Conservation (phyloP, 2,113 vertebrate genomes). For the Channa maculata region DNA sequence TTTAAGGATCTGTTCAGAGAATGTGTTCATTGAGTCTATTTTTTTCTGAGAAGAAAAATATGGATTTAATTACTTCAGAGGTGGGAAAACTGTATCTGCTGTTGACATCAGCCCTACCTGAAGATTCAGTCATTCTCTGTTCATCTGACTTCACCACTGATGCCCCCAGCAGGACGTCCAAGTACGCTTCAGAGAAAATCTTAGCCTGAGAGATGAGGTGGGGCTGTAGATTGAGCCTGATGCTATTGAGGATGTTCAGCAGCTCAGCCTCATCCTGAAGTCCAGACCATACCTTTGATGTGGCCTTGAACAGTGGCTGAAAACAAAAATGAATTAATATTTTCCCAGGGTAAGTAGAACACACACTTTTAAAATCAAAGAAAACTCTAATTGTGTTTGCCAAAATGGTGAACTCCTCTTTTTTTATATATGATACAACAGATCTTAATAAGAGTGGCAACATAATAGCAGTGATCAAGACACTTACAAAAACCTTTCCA, state of each 20-base stretch:
- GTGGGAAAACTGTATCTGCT: too few relatives aligned
- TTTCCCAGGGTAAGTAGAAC: too few relatives aligned
- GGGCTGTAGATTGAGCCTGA: constrained; percentile 82
- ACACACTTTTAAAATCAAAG: too few relatives aligned
- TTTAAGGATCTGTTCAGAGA: too few relatives aligned
- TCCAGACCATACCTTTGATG: constrained; percentile 87
- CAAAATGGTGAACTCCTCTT: background rate
- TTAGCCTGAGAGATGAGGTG: constrained; percentile 82
- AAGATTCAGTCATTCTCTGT: constrained; percentile 82
- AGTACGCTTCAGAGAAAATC: constrained; percentile 80
- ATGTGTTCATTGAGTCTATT: too few relatives aligned
- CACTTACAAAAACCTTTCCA: constrained; percentile 90
- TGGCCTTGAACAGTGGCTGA: constrained; percentile 88
- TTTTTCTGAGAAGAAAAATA: too few relatives aligned
- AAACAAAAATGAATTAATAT: background rate
- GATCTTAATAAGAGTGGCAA: too few relatives aligned
- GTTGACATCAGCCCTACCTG: constrained; percentile 77
- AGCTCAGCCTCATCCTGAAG: constrained; percentile 89
- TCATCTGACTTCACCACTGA: constrained; percentile 87
- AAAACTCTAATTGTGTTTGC: too few relatives aligned
- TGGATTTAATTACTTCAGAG: too few relatives aligned
- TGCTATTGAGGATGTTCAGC: constrained; percentile 84
- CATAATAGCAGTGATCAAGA: too few relatives aligned
- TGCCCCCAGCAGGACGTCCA: constrained; percentile 82
- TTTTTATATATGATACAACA: background rate